phyloP scores from a whole-genome alignment of 2,888 invertebrate genomes.

The Thymelicus sylvestris region DNA sequence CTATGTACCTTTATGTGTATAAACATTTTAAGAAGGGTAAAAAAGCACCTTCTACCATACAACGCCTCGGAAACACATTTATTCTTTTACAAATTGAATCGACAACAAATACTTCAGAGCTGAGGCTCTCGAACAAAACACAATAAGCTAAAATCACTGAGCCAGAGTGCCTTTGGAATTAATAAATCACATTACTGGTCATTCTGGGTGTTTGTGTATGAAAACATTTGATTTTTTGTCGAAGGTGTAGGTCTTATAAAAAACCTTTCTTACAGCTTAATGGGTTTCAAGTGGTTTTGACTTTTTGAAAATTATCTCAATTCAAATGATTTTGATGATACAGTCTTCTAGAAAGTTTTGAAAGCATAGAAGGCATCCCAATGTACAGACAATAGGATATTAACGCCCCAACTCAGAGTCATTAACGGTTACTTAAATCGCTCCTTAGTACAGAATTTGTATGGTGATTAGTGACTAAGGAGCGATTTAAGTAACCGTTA shows the following conservation, averaged over 20 bases:
- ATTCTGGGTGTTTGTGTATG: conserved; percentile 33
- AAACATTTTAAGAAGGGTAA: background rate
- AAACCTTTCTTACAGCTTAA: too few species aligned
- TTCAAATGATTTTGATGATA: too few species aligned
- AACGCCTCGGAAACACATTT: background rate
- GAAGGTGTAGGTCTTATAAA: conserved; percentile 39
- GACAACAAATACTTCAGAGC: conserved; percentile 11
- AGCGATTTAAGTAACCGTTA: too few species aligned
- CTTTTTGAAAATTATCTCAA: too few species aligned
- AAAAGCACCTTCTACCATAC: background rate
- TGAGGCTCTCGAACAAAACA: conserved; percentile 9
- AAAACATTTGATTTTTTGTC: conserved; percentile 43
- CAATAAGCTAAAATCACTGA: conserved; percentile 15
- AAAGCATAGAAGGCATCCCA: too few species aligned
- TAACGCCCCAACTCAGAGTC: too few species aligned
- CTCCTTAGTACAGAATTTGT: too few species aligned
- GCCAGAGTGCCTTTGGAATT: conserved; percentile 18
- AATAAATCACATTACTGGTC: conserved; percentile 30
- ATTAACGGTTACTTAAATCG: too few species aligned
- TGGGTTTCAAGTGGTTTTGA: too few species aligned
- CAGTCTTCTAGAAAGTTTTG: too few species aligned
- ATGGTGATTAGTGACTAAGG: too few species aligned
- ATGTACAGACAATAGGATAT: too few species aligned
- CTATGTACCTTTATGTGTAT: background rate
- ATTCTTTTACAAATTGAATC: conserved; percentile 9